phyloP scores from a whole-genome alignment of 2,797 vertebrate genomes.

The Glossophaga mutica region DNA sequence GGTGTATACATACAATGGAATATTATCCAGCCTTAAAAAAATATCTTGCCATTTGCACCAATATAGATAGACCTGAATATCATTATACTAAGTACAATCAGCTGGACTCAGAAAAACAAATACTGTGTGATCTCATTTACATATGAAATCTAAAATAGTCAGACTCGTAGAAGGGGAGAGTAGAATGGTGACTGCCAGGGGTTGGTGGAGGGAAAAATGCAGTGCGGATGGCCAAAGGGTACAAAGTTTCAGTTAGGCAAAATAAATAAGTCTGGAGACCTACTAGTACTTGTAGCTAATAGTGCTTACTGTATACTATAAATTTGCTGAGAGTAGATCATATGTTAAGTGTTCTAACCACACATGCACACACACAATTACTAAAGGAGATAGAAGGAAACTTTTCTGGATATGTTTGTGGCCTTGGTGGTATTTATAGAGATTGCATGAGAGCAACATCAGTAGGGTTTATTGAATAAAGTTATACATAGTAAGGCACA shows the following conservation, averaged over 20 bases:
- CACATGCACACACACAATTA: neutral
- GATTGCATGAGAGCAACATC: neutral
- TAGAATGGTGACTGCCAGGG: too few relatives aligned
- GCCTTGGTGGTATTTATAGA: neutral
- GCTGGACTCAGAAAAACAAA: neutral
- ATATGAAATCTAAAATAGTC: too few relatives aligned
- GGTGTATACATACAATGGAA: neutral
- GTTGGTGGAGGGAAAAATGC: neutral
- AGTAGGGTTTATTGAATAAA: neutral
- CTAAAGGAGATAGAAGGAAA: neutral
- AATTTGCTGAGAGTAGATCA: neutral
- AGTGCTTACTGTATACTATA: neutral
- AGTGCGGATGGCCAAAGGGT: neutral
- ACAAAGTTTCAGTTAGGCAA: neutral
- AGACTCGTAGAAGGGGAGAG: too few relatives aligned
- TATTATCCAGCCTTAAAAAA: neutral
- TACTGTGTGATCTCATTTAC: too few relatives aligned
- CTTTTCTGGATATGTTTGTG: neutral
- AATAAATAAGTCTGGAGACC: neutral
- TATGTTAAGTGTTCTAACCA: neutral
- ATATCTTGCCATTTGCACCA: neutral
- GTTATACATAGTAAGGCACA: neutral
- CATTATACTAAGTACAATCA: neutral
- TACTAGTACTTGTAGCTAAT: neutral
- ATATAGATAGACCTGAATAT: neutral